Evolutionary conservation across 2,113 vertebrate species (phyloP).

Genomic region (Gobius niger): DNA sequence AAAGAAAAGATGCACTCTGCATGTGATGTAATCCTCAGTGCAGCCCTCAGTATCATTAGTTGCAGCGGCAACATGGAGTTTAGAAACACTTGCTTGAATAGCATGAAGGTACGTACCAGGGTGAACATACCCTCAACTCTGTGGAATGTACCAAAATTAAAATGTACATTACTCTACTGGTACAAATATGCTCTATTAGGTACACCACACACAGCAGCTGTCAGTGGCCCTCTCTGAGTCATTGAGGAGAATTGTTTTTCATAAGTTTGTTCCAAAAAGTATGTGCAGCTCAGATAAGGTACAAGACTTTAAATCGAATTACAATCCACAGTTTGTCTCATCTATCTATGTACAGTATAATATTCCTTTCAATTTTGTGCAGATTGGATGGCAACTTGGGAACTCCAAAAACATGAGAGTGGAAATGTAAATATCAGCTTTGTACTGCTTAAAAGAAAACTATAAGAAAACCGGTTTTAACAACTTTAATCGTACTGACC

Average conservation of each 20-base stretch:
- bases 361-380: conserved; percentile 28
- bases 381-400: conserved; percentile 43
- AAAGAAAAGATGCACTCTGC: conserved; percentile 61
- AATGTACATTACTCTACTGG: background rate
- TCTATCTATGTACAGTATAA: background rate
- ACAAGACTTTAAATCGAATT: conserved; percentile 1
- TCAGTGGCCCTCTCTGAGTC: conserved; percentile 55
- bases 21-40: conserved; percentile 67
- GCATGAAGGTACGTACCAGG: conserved; percentile 68
- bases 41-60: conserved; percentile 68
- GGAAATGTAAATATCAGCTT: conserved; percentile 51
- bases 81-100: conserved; percentile 68
- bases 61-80: conserved; percentile 73
- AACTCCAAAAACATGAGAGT: background rate
- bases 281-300: conserved; percentile 56
- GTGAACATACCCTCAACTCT: background rate
- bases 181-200: conserved; percentile 55
- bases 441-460: background rate
- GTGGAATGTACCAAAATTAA: background rate
- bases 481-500: background rate
- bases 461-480: background rate
- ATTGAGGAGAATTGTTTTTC: conserved; percentile 59
- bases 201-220: conserved; percentile 64
- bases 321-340: conserved; percentile 12
- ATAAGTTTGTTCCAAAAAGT: conserved; percentile 52